Conservation (phyloP, 2,113 vertebrate genomes). For the Suncus etruscus region DNA sequence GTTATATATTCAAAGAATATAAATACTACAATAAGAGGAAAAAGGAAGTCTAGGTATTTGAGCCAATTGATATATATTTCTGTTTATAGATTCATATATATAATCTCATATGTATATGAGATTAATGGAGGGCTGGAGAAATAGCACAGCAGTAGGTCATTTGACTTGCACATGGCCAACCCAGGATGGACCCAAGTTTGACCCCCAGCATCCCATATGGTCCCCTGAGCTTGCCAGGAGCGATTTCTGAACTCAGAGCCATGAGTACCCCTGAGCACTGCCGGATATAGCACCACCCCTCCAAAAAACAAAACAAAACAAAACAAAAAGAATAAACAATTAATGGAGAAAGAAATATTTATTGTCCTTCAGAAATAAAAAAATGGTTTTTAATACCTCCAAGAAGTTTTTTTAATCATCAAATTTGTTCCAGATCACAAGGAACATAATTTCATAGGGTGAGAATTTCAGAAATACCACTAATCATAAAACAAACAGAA, state of each 20-base stretch:
- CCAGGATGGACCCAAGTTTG: no score
- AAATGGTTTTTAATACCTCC: slow-evolving; percentile 50
- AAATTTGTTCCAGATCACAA: slow-evolving; percentile 52
- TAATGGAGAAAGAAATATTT: slow-evolving; percentile 39
- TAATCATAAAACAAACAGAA: slow-evolving; percentile 60
- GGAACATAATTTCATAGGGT: slow-evolving; percentile 62
- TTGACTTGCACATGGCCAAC: no score
- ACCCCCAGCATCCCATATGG: no score
- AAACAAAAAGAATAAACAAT: background rate
- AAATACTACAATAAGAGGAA: background rate
- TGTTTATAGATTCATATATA: background rate
- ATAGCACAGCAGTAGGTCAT: no score
- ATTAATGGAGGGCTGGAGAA: no score
- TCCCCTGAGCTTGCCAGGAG: no score
- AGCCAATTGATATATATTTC: background rate
- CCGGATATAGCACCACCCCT: no score
- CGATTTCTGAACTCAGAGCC: no score
- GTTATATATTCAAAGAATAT: background rate
- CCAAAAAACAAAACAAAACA: no score
- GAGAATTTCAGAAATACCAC: slow-evolving; percentile 56
- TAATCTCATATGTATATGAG: no score
- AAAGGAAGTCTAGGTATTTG: background rate
- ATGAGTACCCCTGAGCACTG: no score
- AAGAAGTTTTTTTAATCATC: slow-evolving; percentile 42
- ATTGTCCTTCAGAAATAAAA: slow-evolving; percentile 43